Evolutionary conservation across 2,797 vertebrate species (phyloP).

Genomic region (Ctenopoma kingsleyae): DNA sequence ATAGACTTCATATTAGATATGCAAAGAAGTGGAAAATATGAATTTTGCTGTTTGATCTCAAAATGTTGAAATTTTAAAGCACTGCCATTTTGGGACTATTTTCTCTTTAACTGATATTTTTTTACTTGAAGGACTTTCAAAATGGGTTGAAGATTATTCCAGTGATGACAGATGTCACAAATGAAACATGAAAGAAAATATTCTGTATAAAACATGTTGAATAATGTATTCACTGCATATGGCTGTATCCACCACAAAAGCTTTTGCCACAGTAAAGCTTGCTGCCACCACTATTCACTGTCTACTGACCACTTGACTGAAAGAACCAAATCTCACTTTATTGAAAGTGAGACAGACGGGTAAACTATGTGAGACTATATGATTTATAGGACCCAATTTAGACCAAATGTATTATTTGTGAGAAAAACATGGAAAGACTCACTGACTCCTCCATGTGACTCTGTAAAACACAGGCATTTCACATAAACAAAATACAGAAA

Average conservation of each 20-base stretch:
- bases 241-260: conserved; percentile 26
- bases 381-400: not conserved
- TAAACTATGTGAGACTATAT: conserved; percentile 1
- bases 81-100: conserved; percentile 63
- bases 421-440: not conserved
- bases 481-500: conserved; percentile 14
- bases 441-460: not conserved
- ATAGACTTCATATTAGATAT: conserved; percentile 47
- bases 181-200: conserved; percentile 72
- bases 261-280: conserved; percentile 24
- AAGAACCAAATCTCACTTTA: not conserved
- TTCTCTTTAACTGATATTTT: conserved; percentile 68
- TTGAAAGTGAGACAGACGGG: not conserved
- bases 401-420: not conserved
- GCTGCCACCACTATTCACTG: conserved; percentile 2
- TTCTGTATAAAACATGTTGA: conserved; percentile 54
- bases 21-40: conserved; percentile 61
- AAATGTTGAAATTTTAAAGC: conserved; percentile 58
- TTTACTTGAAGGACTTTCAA: conserved; percentile 66
- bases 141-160: conserved; percentile 48
- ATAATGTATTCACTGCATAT: conserved; percentile 59
- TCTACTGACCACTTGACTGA: conserved; percentile 1
- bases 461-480: not conserved
- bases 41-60: conserved; percentile 77
- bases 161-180: conserved; percentile 62